A percentile compares a stretch with the other conserved stretches of the same genome.
Evolutionary conservation across 2,888 invertebrate species (phyloP).

Genomic region (Drosophila phalerata): DNA sequence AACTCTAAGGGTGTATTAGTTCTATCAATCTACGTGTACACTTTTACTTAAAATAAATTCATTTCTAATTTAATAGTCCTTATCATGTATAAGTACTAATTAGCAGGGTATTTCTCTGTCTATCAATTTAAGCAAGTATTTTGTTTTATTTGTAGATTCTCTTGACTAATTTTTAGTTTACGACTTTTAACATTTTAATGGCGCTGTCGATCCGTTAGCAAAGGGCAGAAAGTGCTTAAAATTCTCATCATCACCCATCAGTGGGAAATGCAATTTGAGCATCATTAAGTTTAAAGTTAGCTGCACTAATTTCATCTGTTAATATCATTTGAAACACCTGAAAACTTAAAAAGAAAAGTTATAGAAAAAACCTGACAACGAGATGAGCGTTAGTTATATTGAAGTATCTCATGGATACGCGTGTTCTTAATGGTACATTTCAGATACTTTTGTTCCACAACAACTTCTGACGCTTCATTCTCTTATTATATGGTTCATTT

Average conservation of each 20-base stretch:
- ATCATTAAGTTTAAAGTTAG: constrained; percentile 69
- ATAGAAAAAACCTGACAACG: constrained; percentile 4
- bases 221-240: constrained; percentile 22
- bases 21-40: too few species aligned
- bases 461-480: constrained; percentile 63
- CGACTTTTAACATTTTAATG: constrained; percentile 74
- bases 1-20: background rate
- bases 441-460: constrained; percentile 42
- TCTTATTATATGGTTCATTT: constrained; percentile 42
- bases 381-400: constrained; percentile 16
- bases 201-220: constrained; percentile 51
- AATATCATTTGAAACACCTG: constrained; percentile 73
- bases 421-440: constrained; percentile 9
- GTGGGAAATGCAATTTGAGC: constrained; percentile 69
- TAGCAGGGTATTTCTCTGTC: constrained; percentile 6
- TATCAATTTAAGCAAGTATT: background rate
- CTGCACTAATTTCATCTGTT: constrained; percentile 70
- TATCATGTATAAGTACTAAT: background rate
- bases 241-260: constrained; percentile 44
- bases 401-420: constrained; percentile 37
- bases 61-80: background rate
- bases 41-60: background rate
- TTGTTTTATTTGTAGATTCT: constrained; percentile 23
- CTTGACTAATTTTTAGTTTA: constrained; percentile 74
- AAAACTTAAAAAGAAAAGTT: constrained; percentile 19